Percentiles rank a stretch among this genome's conserved stretches.
phyloP scores from a whole-genome alignment of 1,140 invertebrate species.

The Bombus soroeensis region DNA sequence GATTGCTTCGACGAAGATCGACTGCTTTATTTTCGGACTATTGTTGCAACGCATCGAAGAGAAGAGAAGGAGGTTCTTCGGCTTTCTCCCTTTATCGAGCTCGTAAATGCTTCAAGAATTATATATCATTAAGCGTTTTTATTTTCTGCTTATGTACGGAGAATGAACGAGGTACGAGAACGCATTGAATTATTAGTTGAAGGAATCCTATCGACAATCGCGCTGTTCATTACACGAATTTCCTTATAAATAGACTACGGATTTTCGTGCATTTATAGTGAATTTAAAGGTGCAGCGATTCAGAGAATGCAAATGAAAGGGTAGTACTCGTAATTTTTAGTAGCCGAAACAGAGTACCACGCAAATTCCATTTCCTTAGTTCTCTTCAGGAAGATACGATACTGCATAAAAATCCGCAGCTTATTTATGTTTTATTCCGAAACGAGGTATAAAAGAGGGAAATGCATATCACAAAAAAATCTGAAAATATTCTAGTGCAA shows the following conservation, averaged over 20 bases:
- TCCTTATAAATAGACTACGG: neutral
- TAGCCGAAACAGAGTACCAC: too few relatives aligned
- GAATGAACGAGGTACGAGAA: neutral
- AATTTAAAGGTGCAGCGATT: too few relatives aligned
- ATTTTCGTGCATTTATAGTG: too few relatives aligned
- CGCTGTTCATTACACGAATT: neutral
- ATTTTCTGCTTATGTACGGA: neutral
- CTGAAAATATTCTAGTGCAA: too few relatives aligned
- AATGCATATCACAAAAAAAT: too few relatives aligned
- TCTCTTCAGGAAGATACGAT: too few relatives aligned
- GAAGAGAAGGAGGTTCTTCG: neutral
- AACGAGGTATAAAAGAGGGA: too few relatives aligned
- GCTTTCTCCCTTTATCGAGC: neutral
- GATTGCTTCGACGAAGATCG: neutral
- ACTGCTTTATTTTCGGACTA: neutral
- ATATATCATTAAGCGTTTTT: neutral
- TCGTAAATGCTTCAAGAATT: neutral
- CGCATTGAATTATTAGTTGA: neutral
- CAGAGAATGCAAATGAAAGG: too few relatives aligned
- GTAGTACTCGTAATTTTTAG: too few relatives aligned
- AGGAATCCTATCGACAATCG: neutral
- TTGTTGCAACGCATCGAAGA: neutral
- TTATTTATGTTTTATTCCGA: too few relatives aligned
- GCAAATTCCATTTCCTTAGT: too few relatives aligned
- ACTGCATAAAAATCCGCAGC: too few relatives aligned